Evolutionary conservation across 37 sponge, comb jelly and placozoan genomes (phyloP), one percentile per base, ranked within the genome.

Genomic region (Beroe forskalii): DNA sequence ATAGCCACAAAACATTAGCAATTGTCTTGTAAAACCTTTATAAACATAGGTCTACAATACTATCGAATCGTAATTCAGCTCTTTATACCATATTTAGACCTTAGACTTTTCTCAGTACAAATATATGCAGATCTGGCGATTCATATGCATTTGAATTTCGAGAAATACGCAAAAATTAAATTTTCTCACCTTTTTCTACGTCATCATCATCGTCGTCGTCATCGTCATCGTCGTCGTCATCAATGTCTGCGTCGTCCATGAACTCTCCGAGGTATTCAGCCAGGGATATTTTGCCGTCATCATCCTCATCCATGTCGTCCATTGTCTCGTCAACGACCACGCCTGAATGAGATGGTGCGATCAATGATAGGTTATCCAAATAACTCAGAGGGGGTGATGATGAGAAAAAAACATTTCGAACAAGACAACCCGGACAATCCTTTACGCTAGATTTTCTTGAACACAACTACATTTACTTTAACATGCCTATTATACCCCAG

Each of bases 241-340:
- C 55, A 48, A 48, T 48, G 55, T 48, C n/a, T n/a, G n/a, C n/a
- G n/a, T 72, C 86, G 31, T 80, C 55, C 4, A 24, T 37, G 12
- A 80, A 42, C 23, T 80, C 86, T 42, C 86, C 86, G 55, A 80
- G 41, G 27, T 80, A 80, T 42, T 80, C 86, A 6, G 60, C n/a
- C 20, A 80, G 86, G 2, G 86, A 80, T 23, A 80, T 44, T 27
- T 42, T 80, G 23, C 86, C 86, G 22, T 80, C 86, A 12, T 17
- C 27, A 30, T 80, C 40, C 60, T 80, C 86, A 30, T 80, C 86
- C 86, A 80, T 80, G 30, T 80, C 86, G 6, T 80, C 86, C 86
- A 80, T 28, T 44, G 86, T 80, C 4, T 80, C 86, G 8, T 32
- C 86, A 12, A 80, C 55, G 4, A 80, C 86, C 17, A 44, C 86